Evolutionary conservation across 1,140 invertebrate genomes (phyloP).

Genomic region (Rhyacophila brunnea): DNA sequence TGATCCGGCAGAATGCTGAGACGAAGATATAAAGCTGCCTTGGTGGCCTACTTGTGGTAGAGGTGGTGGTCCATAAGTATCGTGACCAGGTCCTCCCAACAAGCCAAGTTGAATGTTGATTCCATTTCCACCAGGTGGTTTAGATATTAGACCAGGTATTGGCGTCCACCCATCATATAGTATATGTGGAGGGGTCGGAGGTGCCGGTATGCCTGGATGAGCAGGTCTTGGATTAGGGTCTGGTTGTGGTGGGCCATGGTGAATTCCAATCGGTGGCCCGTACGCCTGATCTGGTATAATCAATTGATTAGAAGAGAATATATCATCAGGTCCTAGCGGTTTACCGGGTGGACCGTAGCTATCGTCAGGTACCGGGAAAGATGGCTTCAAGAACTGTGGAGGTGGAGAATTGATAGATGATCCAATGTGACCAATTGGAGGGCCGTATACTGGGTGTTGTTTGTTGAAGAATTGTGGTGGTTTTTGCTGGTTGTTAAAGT

Average conservation of each 20-base stretch:
- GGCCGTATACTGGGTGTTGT: conserved; percentile 47
- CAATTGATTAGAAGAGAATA: conserved; percentile 19
- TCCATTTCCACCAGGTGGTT: conserved; percentile 34
- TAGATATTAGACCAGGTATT: conserved; percentile 61
- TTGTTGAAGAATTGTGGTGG: conserved; percentile 42
- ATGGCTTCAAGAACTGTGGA: conserved; percentile 51
- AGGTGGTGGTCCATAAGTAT: conserved; percentile 32
- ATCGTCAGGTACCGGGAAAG: conserved; percentile 48
- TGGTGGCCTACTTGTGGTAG: conserved; percentile 41
- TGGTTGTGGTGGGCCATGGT: conserved; percentile 57
- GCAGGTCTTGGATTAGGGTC: conserved; percentile 54
- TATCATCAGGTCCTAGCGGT: conserved; percentile 39
- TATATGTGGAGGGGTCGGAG: conserved; percentile 71
- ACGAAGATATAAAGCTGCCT: conserved; percentile 30
- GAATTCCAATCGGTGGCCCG: conserved; percentile 46
- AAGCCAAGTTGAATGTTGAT: conserved; percentile 4
- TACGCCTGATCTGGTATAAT: conserved; percentile 40
- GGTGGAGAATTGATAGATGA: conserved; percentile 36
- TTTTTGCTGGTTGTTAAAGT: conserved; percentile 45
- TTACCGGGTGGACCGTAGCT: conserved; percentile 51
- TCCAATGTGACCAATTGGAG: conserved; percentile 49
- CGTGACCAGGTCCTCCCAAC: conserved; percentile 2
- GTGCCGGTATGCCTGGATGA: conserved; percentile 66
- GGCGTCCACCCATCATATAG: conserved; percentile 83
- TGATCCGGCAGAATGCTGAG: conserved; percentile 8